A percentile compares a stretch with the other conserved stretches of the same genome.
Conservation (phyloP, 2,888 invertebrate genomes). For the Latrodectus hesperus region DNA sequence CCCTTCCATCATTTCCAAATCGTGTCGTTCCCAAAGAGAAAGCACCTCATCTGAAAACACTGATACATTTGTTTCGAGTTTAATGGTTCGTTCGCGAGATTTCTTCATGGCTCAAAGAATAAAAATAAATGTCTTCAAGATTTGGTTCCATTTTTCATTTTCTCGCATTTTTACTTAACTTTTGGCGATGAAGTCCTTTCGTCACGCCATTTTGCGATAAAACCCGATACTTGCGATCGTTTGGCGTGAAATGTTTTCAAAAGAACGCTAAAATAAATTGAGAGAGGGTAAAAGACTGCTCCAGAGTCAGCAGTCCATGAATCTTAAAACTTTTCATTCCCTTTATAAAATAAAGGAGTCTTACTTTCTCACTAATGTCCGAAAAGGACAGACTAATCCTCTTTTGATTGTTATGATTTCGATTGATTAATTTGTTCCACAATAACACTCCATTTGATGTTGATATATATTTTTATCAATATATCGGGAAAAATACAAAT, state of each 20-base stretch:
- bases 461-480: no score
- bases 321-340: neutral
- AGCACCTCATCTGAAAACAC: neutral
- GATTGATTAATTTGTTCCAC: neutral
- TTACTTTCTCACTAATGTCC: neutral
- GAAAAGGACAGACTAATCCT: neutral
- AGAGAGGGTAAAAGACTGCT: neutral
- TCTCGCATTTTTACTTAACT: conserved; percentile 5
- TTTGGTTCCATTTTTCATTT: neutral
- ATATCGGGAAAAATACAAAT: no score
- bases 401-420: neutral
- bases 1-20: no score
- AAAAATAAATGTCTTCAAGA: neutral
- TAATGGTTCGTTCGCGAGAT: conserved; percentile 1
- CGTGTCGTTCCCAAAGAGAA: neutral
- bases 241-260: neutral
- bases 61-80: conserved; percentile 3
- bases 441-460: neutral
- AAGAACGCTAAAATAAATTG: neutral
- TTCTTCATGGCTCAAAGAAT: neutral
- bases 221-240: conserved; percentile 5
- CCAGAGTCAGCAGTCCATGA: neutral
- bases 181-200: conserved; percentile 5
- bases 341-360: neutral
- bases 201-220: conserved; percentile 5